Evolutionary conservation across 2,888 invertebrate species (phyloP).

Genomic region (Resseliella maxima): DNA sequence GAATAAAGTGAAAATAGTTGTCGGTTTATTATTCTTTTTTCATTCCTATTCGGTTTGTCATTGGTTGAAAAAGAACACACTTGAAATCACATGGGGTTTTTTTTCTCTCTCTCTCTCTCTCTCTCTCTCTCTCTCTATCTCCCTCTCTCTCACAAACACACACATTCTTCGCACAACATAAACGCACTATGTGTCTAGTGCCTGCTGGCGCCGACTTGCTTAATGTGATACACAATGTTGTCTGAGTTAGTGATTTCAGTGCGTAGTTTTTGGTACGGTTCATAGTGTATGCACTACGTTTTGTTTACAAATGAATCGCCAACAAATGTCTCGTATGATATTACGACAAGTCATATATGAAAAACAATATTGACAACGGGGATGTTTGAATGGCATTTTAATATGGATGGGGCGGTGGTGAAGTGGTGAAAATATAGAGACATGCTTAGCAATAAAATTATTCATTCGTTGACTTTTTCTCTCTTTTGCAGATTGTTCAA

Average conservation of each 20-base stretch:
- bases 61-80: too few relatives aligned
- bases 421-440: background rate
- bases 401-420: background rate
- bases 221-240: background rate
- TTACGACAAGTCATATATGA: background rate
- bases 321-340: background rate
- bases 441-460: background rate
- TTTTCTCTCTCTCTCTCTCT: too few relatives aligned
- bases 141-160: too few relatives aligned
- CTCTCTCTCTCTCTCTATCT: too few relatives aligned
- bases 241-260: background rate
- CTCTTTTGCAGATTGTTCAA: constrained; percentile 30
- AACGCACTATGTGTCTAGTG: constrained; percentile 15
- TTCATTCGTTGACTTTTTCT: background rate
- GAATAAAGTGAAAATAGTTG: constrained; percentile 9
- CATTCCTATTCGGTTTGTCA: too few relatives aligned
- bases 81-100: background rate
- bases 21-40: background rate
- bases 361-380: background rate
- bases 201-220: constrained; percentile 13
- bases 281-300: background rate
- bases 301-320: background rate
- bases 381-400: background rate
- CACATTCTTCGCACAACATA: background rate
- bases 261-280: background rate